Evolutionary conservation across 2,888 invertebrate genomes (phyloP), one percentile per base, ranked within the genome.

Genomic region (Sipha maydis): DNA sequence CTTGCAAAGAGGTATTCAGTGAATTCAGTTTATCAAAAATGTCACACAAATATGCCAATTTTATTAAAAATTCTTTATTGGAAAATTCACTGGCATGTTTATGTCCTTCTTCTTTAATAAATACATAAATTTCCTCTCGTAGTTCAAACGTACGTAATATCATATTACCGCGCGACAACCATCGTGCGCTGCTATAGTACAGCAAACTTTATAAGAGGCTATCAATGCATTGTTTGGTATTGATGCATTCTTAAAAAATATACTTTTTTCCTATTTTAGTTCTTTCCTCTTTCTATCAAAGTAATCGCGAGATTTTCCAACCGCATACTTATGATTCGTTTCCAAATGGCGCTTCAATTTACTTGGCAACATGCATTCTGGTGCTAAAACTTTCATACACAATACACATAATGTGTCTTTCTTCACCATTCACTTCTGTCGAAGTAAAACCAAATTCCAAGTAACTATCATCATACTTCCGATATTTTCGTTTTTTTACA

Each of bases 131-230:
- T 78, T 78, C 79, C 5, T 61, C 25, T 61, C 56, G 25, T 34
- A 79, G 61, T 79, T 79, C 79, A 79, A 79, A 80, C 28, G 41
- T 80, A 80, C 67, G 28, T 67, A 54, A 80, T 80, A 80, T 19
- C 17, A 80, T 28, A 80, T 80, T 80, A 61, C 80, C 80, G 28
- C 67, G 80, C 28, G 80, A 80, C 3, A 80, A 28, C 67, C 67
- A 80, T 28, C 67, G 67, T 41, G 67, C 67, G 19, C n/a, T 80
- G 67, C 67, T 80, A 11, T 67, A 67, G 41, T 67, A 67, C 67
- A 67, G 28, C 38, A 84, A 89, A 90, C 90, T 88, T 90, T 85
- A 89, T 90, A 90, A 73, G 90, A 90, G 89, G 90, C 89, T 67
- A 90, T 73, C 83, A 89, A 82, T 71, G 89, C 89, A 76, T 90